Evolutionary conservation across 2,888 invertebrate species (phyloP), one percentile per base, ranked within the genome.

Genomic region (Corythucha ciliata): DNA sequence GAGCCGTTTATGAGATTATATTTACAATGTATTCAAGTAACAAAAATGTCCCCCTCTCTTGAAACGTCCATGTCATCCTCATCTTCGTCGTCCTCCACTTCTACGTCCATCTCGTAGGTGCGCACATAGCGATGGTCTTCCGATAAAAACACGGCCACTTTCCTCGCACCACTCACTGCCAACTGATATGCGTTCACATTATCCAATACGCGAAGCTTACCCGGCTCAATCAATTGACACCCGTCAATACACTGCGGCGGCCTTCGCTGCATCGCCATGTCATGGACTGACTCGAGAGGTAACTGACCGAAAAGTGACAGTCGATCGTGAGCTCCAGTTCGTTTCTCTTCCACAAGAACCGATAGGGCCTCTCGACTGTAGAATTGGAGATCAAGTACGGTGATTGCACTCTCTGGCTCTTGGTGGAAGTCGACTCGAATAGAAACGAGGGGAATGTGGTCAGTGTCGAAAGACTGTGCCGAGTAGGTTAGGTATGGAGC

Each of bases 51-150:
- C n/a, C n/a, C n/a, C n/a, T 52, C 52, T 16, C 52, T 26, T 4
- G 52, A 45, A 7, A 47, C 47, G 18, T 52, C 52, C 52, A 52
- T 52, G 14, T 83, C 83, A 29, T 84, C 83, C n/a, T 83, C 83
- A 29, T 84, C 84, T 49, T 90, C 91, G 57, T 93, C 92, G 52
- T 88, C 88, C 51, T 86, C 86, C 21, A 89, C 91, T 64, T 92
- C 92, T 0, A 82, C 84, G 71, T 93, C 93, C 81, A 91, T 91
- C 68, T 93, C 90, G 66, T 87, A 87, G 41, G 92, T 75, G 56
- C 88, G 75, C 36, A 93, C 83, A 67, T 88, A 84, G 53, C 86
- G 78, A 48, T 74, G 72, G 61, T 78, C 86, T 60, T 85, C 83
- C 14, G 87, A 83, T 33, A 92, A 71, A 40, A 93, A 79, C 33